Percentiles rank a stretch among this genome's conserved stretches.
Evolutionary conservation across 2,797 vertebrate genomes (phyloP).

Genomic region (Thalassophryne amazonica): DNA sequence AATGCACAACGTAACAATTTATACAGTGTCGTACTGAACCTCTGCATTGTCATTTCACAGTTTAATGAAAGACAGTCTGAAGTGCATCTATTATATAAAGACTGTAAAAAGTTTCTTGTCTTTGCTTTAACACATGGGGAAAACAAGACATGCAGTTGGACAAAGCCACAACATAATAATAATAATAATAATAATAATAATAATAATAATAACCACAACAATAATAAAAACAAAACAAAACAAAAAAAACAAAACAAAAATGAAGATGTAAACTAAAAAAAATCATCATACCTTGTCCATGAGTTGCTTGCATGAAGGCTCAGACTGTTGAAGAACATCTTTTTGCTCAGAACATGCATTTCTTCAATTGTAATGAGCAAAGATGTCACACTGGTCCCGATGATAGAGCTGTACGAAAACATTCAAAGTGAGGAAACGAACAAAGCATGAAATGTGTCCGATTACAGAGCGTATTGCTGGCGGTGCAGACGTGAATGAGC

Average conservation of each 20-base stretch:
- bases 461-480: too few relatives aligned
- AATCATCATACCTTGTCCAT: constrained; percentile 90
- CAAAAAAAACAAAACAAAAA: neutral
- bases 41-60: constrained; percentile 37
- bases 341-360: constrained; percentile 97
- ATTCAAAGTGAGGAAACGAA: too few relatives aligned
- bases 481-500: neutral
- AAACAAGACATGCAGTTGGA: too few relatives aligned
- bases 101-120: too few relatives aligned
- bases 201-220: too few relatives aligned
- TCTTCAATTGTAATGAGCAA: constrained; percentile 93
- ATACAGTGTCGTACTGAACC: constrained; percentile 26
- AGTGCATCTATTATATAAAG: constrained; percentile 6
- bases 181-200: too few relatives aligned
- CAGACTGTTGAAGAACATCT: constrained; percentile 97
- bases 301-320: constrained; percentile 93
- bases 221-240: neutral
- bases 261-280: neutral
- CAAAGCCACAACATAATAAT: too few relatives aligned
- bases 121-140: too few relatives aligned
- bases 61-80: constrained; percentile 35
- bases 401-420: constrained; percentile 81
- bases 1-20: constrained; percentile 29
- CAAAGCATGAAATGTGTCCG: too few relatives aligned
- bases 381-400: constrained; percentile 87